Base-by-base conservation (phyloP, 2,797 vertebrate genomes). In the Esox masquinongy region DNA sequence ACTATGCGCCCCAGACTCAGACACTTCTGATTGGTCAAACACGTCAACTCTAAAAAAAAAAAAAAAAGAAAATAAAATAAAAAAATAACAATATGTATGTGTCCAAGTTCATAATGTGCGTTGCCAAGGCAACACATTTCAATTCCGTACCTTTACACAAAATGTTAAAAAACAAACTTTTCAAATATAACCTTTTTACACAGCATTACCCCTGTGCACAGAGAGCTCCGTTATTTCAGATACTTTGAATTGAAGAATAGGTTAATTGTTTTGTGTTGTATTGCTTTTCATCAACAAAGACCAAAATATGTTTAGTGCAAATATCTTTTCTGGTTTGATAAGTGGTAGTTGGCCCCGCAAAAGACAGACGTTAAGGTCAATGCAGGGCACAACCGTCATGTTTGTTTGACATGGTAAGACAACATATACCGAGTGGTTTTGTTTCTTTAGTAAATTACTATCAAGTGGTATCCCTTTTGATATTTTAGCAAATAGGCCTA, bases 251-350 rank as follows among this genome's bases (percentile, higher is more conserved):
- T 72, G 2, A 56, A 83, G 29, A 83, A 88, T 78, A 83, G 83
- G 86, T 88, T 75, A 77, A 87, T 88, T 92, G 53, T 74, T 79
- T 77, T 79, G 90, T 84, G 87, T 91, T 89, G 89, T 94, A 94
- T 94, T 95, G 94, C 93, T 94, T 93, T 93, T 90, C 70, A 87
- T 90, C 87, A 86, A 92, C 91, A 90, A 91, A 91, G 93, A 94
- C 93, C 90, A 86, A 92, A 92, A 92, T 88, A 84, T 89, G 91
- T 93, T 93, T 95, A 94, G 94, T 95, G 94, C 94, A 95, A 95
- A 93, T 93, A 83, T 95, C 91, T 94, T 94, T 92, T 94, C 92
- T 90, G 84, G 88, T 91, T 93, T 92, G 91, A 91, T 77, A 94
- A 92, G 91, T 92, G 90, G 91, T 88, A 89, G 83, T 89, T 83